A percentile compares a stretch with the other conserved stretches of the same genome.
Conservation (phyloP, 2,888 invertebrate genomes). For the Drosophila yooni region DNA sequence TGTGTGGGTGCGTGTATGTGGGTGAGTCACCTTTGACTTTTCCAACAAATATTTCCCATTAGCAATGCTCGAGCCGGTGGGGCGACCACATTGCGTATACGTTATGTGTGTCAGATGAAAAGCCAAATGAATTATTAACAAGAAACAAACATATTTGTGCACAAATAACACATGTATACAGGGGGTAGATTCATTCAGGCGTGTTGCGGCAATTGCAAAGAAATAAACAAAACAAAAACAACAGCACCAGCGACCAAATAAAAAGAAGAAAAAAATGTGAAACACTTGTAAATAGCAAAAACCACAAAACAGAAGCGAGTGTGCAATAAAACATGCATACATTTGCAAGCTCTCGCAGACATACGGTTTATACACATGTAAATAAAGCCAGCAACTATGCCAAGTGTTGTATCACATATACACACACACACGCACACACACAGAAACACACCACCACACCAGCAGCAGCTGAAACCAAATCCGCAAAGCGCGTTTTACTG, state of each 20-base stretch:
- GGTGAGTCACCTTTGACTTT: constrained; percentile 79
- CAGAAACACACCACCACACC: constrained; percentile 7
- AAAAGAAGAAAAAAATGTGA: constrained; percentile 38
- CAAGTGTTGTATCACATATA: constrained; percentile 56
- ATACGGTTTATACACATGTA: constrained; percentile 37
- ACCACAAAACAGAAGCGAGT: constrained; percentile 75
- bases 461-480: constrained; percentile 69
- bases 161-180: constrained; percentile 54
- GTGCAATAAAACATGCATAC: constrained; percentile 80
- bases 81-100: constrained; percentile 74
- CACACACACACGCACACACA: constrained; percentile 32
- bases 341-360: constrained; percentile 57
- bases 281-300: constrained; percentile 78
- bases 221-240: constrained; percentile 30
- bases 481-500: constrained; percentile 80
- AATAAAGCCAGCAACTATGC: constrained; percentile 63
- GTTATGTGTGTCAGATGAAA: constrained; percentile 72
- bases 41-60: constrained; percentile 80
- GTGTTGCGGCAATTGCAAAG: constrained; percentile 53
- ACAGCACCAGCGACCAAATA: constrained; percentile 3
- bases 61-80: constrained; percentile 59
- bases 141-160: constrained; percentile 72
- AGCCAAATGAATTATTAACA: constrained; percentile 80
- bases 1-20: constrained; percentile 20
- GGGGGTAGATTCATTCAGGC: constrained; percentile 54